Evolutionary conservation across 2,888 invertebrate genomes (phyloP), one percentile per base, ranked within the genome.

Genomic region (Polyommatus iphigenia): DNA sequence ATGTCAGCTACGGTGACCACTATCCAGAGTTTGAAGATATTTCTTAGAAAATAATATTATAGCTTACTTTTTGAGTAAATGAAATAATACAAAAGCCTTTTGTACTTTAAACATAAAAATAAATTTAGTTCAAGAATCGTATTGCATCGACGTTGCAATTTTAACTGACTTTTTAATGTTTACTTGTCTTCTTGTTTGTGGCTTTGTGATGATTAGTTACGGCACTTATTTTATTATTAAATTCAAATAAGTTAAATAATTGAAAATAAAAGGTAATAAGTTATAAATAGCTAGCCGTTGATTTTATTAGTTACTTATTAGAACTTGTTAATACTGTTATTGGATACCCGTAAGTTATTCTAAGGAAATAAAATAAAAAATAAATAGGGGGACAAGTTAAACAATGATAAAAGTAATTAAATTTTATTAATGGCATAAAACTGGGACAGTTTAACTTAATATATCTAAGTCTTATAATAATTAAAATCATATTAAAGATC

Each of bases 21-120:
- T 87, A 87, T 46, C 82, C 85, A 0, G 86, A 89, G 76, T 88
- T 89, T 54, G 91, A 92, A 79, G 93, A 93, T 78, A 92, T 92
- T 80, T 80, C 50, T 32, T 41, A 76, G 46, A 78, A 20, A 59
- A 59, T 18, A 18, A 72, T 50, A 73, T 72, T 73, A 73, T 15
- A n/a, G 20, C 13, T n/a, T 29, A 62, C 1, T 77, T 29, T 67
- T 67, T 15, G 24, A 24, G 24, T 62, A 62, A 13, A 62, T 24
- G 3, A 29, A 1, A 24, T 62, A 24, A 62, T 10, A 46, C 62
- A 29, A 13, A 24, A 24, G 13, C 4, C 13, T 62, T 62, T 24
- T 62, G 20, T 10, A 62, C 24, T 62, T 62, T 24, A 24, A 24
- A 62, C 10, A 62, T n/a, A n/a, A 57, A 57, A n/a, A 59, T n/a